phyloP scores from a whole-genome alignment of 2,888 invertebrate species.

The Sesia apiformis region DNA sequence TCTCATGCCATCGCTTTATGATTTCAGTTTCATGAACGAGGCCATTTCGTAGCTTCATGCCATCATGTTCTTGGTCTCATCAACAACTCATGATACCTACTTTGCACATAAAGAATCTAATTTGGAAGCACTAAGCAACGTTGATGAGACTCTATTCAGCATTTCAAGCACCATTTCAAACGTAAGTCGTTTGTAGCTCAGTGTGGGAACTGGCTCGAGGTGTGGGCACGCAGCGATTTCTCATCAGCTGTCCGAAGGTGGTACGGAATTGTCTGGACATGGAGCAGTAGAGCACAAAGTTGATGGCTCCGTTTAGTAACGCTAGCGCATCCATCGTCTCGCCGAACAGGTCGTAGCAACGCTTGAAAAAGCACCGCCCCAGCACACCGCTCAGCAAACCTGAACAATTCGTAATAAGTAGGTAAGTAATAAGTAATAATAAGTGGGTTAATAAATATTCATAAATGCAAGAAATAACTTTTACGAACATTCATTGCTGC shows the following conservation, averaged over 20 bases:
- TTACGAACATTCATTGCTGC: too few species aligned
- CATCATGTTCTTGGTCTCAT: too few species aligned
- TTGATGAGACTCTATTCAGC: too few species aligned
- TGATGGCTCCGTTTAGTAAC: conserved; percentile 92
- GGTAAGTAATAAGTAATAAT: too few species aligned
- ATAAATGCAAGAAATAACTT: too few species aligned
- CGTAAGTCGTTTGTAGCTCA: conserved; percentile 79
- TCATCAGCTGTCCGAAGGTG: conserved; percentile 83
- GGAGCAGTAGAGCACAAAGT: conserved; percentile 94
- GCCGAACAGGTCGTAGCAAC: conserved; percentile 87
- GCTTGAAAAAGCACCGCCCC: conserved; percentile 82
- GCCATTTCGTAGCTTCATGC: too few species aligned
- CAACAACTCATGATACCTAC: too few species aligned
- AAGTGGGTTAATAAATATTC: too few species aligned
- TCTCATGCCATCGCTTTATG: too few species aligned
- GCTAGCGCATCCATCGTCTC: conserved; percentile 94
- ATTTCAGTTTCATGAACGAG: too few species aligned
- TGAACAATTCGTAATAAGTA: conserved; percentile 14
- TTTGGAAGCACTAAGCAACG: too few species aligned
- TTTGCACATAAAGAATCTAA: too few species aligned
- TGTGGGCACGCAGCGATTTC: conserved; percentile 69
- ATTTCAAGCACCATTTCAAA: conserved; percentile 34
- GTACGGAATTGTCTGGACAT: conserved; percentile 95
- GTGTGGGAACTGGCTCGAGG: conserved; percentile 71
- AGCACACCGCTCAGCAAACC: conserved; percentile 79